A percentile compares a stretch with the other conserved stretches of the same genome.
These are phyloP conservation scores for Aphidoletes aphidimyza DNA, from an alignment of 2,888 invertebrate species.

Conservation along the genomic window DNA sequence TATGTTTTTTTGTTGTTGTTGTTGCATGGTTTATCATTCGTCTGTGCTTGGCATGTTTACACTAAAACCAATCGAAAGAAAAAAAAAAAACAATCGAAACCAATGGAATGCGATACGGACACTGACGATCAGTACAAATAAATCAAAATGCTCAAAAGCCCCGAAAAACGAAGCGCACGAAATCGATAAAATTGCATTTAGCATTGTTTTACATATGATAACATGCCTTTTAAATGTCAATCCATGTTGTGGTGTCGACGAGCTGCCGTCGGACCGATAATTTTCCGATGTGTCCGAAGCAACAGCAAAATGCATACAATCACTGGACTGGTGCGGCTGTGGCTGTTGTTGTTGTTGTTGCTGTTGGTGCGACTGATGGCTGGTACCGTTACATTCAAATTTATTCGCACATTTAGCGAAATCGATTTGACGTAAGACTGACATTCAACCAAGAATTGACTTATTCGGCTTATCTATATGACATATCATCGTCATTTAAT, in stretches of 20 bases:
- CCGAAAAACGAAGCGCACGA: background rate
- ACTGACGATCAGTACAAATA: slow-evolving; percentile 1
- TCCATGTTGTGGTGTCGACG: background rate
- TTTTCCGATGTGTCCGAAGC: background rate
- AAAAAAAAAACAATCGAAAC: no score
- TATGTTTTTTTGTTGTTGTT: background rate
- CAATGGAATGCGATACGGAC: background rate
- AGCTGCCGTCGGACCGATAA: background rate
- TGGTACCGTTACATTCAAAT: slow-evolving; percentile 40
- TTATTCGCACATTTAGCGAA: background rate
- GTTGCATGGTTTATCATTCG: background rate
- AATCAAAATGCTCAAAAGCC: background rate
- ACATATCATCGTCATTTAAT: slow-evolving; percentile 48
- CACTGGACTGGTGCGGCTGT: background rate
- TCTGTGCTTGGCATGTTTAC: background rate
- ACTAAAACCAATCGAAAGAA: background rate
- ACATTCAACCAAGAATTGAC: slow-evolving; percentile 27
- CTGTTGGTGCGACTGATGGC: background rate
- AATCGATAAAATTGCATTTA: slow-evolving; percentile 52
- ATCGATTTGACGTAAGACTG: slow-evolving; percentile 8
- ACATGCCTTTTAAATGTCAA: slow-evolving; percentile 54
- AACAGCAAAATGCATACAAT: background rate
- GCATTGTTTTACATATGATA: slow-evolving; percentile 51
- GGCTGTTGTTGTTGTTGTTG: no score
- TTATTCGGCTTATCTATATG: slow-evolving; percentile 48